These are phyloP conservation scores for Notamacropus eugenii DNA, from an alignment of 2,797 vertebrate genomes.

Conservation along the genomic window DNA sequence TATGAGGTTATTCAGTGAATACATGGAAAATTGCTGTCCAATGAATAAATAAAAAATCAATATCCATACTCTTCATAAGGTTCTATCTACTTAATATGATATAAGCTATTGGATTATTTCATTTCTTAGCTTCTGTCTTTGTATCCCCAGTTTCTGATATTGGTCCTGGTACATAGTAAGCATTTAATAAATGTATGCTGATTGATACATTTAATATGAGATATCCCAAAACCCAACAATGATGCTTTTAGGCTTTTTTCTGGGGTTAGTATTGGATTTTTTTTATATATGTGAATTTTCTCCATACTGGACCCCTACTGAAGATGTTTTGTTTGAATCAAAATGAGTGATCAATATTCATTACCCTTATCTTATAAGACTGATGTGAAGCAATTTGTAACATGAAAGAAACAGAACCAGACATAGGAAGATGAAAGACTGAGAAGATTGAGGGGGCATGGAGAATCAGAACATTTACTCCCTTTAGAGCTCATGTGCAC, in stretches of 20 bases:
- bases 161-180: not conserved
- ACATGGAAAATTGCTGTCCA: not conserved
- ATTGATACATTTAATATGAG: not conserved
- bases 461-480: not conserved
- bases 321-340: constrained; percentile 9
- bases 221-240: not conserved
- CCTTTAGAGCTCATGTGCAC: not conserved
- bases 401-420: not conserved
- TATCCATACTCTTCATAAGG: not conserved
- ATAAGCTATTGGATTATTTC: not conserved
- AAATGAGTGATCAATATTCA: constrained; percentile 53
- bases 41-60: not conserved
- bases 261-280: not conserved
- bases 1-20: not conserved
- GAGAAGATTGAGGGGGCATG: not conserved
- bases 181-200: not conserved
- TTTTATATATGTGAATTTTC: constrained; percentile 22
- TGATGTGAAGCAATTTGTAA: constrained; percentile 9
- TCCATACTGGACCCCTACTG: constrained; percentile 8
- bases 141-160: not conserved
- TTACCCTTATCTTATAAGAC: constrained; percentile 26
- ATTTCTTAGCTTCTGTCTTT: not conserved
- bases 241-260: not conserved
- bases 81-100: not conserved
- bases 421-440: not conserved